These are phyloP conservation scores for Philotrypesis tridentata DNA, from an alignment of 1,140 invertebrate genomes.

Conservation along the genomic window DNA sequence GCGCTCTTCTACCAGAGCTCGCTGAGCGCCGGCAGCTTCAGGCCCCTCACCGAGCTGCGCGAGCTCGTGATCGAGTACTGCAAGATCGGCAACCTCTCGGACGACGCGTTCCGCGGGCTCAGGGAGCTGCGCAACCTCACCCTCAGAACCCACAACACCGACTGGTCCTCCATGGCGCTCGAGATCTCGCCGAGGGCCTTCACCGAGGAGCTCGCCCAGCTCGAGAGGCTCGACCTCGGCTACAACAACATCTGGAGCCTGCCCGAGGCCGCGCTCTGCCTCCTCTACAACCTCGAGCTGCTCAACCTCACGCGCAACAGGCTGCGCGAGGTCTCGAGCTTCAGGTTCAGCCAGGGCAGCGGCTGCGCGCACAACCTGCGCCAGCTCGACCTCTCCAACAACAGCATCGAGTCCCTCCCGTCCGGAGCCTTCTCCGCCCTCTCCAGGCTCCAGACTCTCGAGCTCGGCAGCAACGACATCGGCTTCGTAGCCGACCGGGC, in stretches of 20 bases:
- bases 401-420: slow-evolving; percentile 86
- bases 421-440: slow-evolving; percentile 84
- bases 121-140: slow-evolving; percentile 88
- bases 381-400: slow-evolving; percentile 86
- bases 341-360: slow-evolving; percentile 81
- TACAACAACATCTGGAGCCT: slow-evolving; percentile 91
- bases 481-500: slow-evolving; percentile 86
- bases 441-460: slow-evolving; percentile 76
- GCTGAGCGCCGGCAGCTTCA: slow-evolving; percentile 88
- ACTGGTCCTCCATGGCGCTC: slow-evolving; percentile 89
- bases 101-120: slow-evolving; percentile 87
- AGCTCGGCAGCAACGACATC: slow-evolving; percentile 80
- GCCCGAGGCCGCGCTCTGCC: slow-evolving; percentile 88
- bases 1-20: slow-evolving; percentile 88
- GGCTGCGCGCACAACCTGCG: slow-evolving; percentile 82
- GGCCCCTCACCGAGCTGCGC: slow-evolving; percentile 85
- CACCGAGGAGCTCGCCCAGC: slow-evolving; percentile 81
- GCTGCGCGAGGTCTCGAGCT: slow-evolving; percentile 84
- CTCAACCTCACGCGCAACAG: slow-evolving; percentile 88
- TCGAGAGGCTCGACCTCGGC: slow-evolving; percentile 88
- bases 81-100: slow-evolving; percentile 90
- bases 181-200: slow-evolving; percentile 85
- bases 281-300: slow-evolving; percentile 83
- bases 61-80: slow-evolving; percentile 92
- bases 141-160: slow-evolving; percentile 89